phyloP scores from a whole-genome alignment of 2,797 vertebrate species.

The Botia almorhae region DNA sequence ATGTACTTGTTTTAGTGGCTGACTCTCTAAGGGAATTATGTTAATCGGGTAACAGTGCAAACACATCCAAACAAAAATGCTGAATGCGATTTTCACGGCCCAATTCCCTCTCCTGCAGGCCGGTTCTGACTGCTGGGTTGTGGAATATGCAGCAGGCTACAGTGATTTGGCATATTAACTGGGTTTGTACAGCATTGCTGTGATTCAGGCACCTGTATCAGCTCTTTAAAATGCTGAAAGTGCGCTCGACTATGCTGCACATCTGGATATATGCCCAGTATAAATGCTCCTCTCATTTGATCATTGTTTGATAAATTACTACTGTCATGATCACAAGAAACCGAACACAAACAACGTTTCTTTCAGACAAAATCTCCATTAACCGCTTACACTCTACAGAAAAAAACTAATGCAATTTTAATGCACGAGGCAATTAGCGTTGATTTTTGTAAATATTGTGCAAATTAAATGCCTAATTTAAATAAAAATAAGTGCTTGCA shows the following conservation, averaged over 20 bases:
- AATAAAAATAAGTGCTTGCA: neutral
- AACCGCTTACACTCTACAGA: neutral
- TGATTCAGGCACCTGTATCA: neutral
- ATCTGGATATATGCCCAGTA: neutral
- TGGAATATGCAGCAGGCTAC: neutral
- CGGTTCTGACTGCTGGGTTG: neutral
- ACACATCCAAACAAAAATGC: neutral
- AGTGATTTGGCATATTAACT: neutral
- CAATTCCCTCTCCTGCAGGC: neutral
- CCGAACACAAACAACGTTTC: neutral
- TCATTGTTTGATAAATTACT: conserved; percentile 1
- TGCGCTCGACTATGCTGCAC: neutral
- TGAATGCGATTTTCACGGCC: neutral
- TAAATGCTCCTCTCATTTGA: neutral
- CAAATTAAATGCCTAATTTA: neutral
- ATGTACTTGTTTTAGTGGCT: neutral
- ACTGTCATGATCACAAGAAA: neutral
- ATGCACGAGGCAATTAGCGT: neutral
- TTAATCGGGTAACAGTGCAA: neutral
- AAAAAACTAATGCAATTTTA: neutral
- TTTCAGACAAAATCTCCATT: neutral
- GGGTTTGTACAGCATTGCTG: neutral
- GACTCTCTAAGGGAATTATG: neutral
- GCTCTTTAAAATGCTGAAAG: conserved; percentile 1
- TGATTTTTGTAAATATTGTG: neutral